These are phyloP conservation scores for Leptoteleia sp. DNA, from an alignment of 1,140 invertebrate genomes.

Conservation along the genomic window DNA sequence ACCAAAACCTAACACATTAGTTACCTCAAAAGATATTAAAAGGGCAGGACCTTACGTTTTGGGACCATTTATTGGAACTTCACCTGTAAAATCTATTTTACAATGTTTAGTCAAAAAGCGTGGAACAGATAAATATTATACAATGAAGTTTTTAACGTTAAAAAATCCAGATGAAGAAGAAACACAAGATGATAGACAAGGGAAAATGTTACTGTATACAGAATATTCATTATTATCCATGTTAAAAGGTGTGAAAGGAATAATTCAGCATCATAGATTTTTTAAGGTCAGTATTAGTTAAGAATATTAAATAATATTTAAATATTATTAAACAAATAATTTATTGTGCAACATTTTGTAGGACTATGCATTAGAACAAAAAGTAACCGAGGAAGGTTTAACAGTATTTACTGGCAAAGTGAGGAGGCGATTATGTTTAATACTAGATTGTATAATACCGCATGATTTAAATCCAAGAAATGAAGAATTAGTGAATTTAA, in stretches of 20 bases:
- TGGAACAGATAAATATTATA: slow-evolving; percentile 88
- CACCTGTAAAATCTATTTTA: slow-evolving; percentile 89
- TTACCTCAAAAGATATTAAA: slow-evolving; percentile 77
- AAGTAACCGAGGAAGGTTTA: slow-evolving; percentile 80
- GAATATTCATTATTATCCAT: slow-evolving; percentile 89
- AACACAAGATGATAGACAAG: slow-evolving; percentile 89
- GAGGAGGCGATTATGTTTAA: slow-evolving; percentile 86
- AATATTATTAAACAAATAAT: too few relatives aligned
- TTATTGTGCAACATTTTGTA: slow-evolving; percentile 70
- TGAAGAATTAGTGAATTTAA: slow-evolving; percentile 87
- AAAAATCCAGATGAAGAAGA: slow-evolving; percentile 83
- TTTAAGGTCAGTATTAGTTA: slow-evolving; percentile 84
- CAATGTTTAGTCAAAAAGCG: slow-evolving; percentile 89
- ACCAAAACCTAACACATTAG: slow-evolving; percentile 70
- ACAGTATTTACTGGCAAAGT: slow-evolving; percentile 84
- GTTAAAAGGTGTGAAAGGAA: slow-evolving; percentile 87
- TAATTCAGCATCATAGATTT: slow-evolving; percentile 90
- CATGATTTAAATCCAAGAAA: slow-evolving; percentile 88
- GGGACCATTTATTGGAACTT: slow-evolving; percentile 87
- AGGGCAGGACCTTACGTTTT: slow-evolving; percentile 87
- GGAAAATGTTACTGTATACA: slow-evolving; percentile 91
- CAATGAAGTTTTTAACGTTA: slow-evolving; percentile 86
- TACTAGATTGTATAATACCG: slow-evolving; percentile 88
- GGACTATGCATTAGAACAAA: slow-evolving; percentile 87
- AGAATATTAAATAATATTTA: background rate